Base-by-base conservation (phyloP, 2,888 invertebrate genomes). In the Scaptodrosophila latifasciaeformis region DNA sequence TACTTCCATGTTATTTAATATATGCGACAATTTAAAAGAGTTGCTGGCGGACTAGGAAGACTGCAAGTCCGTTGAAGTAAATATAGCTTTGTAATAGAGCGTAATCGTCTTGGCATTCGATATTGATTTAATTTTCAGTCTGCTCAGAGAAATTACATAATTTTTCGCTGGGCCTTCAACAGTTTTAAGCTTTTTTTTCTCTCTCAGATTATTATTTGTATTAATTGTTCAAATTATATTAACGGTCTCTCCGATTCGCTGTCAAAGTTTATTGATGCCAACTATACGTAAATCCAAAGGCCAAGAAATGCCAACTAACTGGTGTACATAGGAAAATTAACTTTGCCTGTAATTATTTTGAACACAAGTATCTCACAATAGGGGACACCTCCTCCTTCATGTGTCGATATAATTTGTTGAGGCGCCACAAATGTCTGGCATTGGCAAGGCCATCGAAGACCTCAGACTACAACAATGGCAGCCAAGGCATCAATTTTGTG, bases 221-320 rank as follows among this genome's bases (percentile, higher is more conserved):
- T n/a, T n/a, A n/a, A n/a, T n/a, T n/a, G n/a, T n/a, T n/a, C n/a
- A n/a, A n/a, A n/a, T n/a, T n/a, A n/a, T n/a, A n/a, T n/a, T n/a
- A n/a, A n/a, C n/a, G n/a, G n/a, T n/a, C n/a, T 50, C 46, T 15
- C 35, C 45, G 37, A 27, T 31, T 61, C 65, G 56, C 56, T 69
- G 72, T 76, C 70, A 71, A 72, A 72, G 74, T 65, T 51, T 55
- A 76, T 69, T 71, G 69, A 75, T n/a, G n/a, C n/a, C n/a, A n/a
- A n/a, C n/a, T n/a, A n/a, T n/a, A n/a, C n/a, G n/a, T n/a, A n/a
- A n/a, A n/a, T n/a, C n/a, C n/a, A n/a, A n/a, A n/a, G n/a, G n/a
- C n/a, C n/a, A n/a, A n/a, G n/a, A n/a, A n/a, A n/a, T n/a, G n/a
- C n/a, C 37, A 37, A 37, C 37, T 37, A 37, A 37, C 15, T 37